These are phyloP conservation scores for Oscheius sp. DNA, from an alignment of 1,140 invertebrate genomes.

Conservation along the genomic window DNA sequence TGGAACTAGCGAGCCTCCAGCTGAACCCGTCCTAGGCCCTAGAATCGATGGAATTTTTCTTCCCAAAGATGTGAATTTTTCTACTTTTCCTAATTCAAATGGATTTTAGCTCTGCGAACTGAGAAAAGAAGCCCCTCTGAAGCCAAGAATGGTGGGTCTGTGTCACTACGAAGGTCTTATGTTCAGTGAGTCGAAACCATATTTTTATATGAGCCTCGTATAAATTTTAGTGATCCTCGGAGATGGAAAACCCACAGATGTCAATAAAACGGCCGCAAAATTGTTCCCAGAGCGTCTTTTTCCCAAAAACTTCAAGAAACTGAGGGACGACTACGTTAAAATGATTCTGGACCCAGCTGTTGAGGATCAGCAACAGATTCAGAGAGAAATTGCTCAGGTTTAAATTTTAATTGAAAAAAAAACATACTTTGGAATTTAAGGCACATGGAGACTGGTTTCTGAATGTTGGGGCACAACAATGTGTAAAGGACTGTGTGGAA, in stretches of 20 bases:
- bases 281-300: background rate
- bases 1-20: slow-evolving; percentile 3
- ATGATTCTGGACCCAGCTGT: no score
- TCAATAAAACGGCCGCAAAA: background rate
- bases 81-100: background rate
- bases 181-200: slow-evolving; percentile 30
- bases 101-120: slow-evolving; percentile 34
- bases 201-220: background rate
- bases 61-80: slow-evolving; percentile 32
- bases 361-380: no score
- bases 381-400: no score
- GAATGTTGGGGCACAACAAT: background rate
- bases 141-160: slow-evolving; percentile 42
- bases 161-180: slow-evolving; percentile 48
- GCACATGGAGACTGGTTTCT: background rate
- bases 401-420: no score
- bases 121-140: slow-evolving; percentile 46
- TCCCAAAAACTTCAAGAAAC: background rate
- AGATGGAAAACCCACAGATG: background rate
- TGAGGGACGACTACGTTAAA: background rate
- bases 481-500: background rate
- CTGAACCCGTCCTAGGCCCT: slow-evolving; percentile 17
- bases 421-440: slow-evolving; percentile 2
- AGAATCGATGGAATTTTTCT: slow-evolving; percentile 51
- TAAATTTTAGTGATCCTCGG: background rate